A percentile compares a stretch with the other conserved stretches of the same genome.
Evolutionary conservation across 2,888 invertebrate species (phyloP).

Genomic region (Koerneria pararmatus): DNA sequence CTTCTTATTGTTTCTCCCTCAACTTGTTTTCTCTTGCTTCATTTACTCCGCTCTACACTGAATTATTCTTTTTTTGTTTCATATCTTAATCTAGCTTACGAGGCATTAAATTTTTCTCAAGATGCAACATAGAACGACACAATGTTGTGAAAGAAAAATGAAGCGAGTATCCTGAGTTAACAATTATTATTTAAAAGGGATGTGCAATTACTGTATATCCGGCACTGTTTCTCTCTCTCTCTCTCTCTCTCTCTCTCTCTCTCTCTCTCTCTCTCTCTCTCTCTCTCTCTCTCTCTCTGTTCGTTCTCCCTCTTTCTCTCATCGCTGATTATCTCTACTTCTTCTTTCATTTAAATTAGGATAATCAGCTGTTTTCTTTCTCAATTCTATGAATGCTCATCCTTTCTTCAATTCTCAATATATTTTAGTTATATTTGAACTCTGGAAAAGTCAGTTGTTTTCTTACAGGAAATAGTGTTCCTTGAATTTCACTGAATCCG

Average conservation of each 20-base stretch:
- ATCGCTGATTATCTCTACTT: constrained; percentile 12
- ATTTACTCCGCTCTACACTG: too few relatives aligned
- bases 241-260: constrained; percentile 22
- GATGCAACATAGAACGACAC: too few relatives aligned
- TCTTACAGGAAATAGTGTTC: neutral
- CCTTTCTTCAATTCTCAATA: neutral
- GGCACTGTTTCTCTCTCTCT: constrained; percentile 17
- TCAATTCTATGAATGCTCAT: too few relatives aligned
- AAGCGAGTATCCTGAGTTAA: too few relatives aligned
- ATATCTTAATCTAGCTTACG: neutral
- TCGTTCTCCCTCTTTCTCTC: constrained; percentile 1
- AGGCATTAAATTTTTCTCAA: neutral
- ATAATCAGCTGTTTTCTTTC: neutral
- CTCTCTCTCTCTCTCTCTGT: constrained; percentile 19
- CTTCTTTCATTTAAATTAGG: neutral
- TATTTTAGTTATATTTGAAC: neutral
- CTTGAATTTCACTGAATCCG: too few relatives aligned
- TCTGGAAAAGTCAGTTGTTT: neutral
- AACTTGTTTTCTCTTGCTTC: neutral
- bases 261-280: constrained; percentile 18
- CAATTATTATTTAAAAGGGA: too few relatives aligned
- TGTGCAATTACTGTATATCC: constrained; percentile 17
- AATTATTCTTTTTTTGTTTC: neutral
- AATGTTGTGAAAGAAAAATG: too few relatives aligned
- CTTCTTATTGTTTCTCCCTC: neutral